Evolutionary conservation across 2,797 vertebrate species (phyloP).

Genomic region (Masticophis lateralis): DNA sequence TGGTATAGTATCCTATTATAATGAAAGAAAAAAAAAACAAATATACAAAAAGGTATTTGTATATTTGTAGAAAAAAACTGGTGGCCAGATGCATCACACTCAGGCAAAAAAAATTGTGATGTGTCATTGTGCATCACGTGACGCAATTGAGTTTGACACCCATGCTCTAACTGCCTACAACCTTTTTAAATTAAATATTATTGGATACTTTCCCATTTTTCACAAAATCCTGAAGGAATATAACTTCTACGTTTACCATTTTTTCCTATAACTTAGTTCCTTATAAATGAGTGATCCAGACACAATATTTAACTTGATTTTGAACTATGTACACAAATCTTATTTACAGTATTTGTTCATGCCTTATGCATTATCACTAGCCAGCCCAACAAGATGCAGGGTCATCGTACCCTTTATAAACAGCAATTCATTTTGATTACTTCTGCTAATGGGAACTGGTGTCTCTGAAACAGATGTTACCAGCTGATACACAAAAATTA

Average conservation of each 20-base stretch:
- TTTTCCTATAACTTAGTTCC: constrained; percentile 65
- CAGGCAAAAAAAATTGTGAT: too few relatives aligned
- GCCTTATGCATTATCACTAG: constrained; percentile 33
- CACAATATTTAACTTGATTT: constrained; percentile 46
- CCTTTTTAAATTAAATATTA: constrained; percentile 61
- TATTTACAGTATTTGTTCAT: constrained; percentile 27
- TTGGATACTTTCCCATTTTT: constrained; percentile 55
- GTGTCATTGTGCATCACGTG: too few relatives aligned
- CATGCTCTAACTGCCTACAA: constrained; percentile 52
- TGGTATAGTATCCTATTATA: constrained; percentile 45
- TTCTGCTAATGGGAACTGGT: constrained; percentile 58
- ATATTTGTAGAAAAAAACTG: too few relatives aligned
- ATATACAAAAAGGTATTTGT: constrained; percentile 10
- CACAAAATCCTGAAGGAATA: constrained; percentile 67
- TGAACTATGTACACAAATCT: constrained; percentile 52
- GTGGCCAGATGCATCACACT: too few relatives aligned
- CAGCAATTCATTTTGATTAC: constrained; percentile 41
- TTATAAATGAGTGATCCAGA: constrained; percentile 60
- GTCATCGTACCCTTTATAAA: constrained; percentile 34
- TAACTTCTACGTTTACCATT: constrained; percentile 58
- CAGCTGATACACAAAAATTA: constrained; percentile 67
- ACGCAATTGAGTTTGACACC: too few relatives aligned
- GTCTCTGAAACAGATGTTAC: constrained; percentile 73
- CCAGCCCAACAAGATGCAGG: constrained; percentile 23
- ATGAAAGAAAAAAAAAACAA: constrained; percentile 57